Evolutionary conservation across 2,113 vertebrate species (phyloP), one percentile per base, ranked within the genome.

Genomic region (Archocentrus centrarchus): DNA sequence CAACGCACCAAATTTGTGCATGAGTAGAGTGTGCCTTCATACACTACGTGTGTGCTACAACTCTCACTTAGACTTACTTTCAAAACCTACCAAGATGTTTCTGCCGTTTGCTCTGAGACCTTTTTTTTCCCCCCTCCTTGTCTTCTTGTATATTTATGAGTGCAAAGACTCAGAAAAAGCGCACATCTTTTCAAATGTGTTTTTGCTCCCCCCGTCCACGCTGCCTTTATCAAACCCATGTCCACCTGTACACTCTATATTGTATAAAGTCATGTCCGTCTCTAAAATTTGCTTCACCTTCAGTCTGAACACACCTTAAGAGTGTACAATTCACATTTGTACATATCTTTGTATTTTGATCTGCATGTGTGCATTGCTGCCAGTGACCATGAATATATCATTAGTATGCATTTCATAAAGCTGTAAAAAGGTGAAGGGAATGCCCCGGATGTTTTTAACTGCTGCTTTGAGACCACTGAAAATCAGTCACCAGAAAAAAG

Each of bases 361-460:
- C 88, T 95, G 94, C 95, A 95, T 95, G 94, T 94, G 82, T 95
- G 92, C 91, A 93, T 91, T 93, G 88, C 87, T 93, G 91, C 90
- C 85, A 92, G 86, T 94, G 89, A 93, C 77, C 84, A 91, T 89
- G 87, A 90, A 89, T 88, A 91, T 92, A 90, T 86, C 83, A 63
- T 92, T 89, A 91, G 87, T 90, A 93, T 95, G 94, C 93, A 93
- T 95, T 95, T 94, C 88, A 81, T 90, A 93, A 91, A 89, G 83
- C 77, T 93, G 88, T 93, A 91, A 84, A 87, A 91, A 90, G 89
- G 81, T 83, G 83, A 91, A 90, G 77, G 88, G 76, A 85, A 80
- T 90, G 88, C 75, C 82, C 76, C 75, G 30, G 24, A 70, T 90
- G 81, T 88, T 87, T 91, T 82, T 93, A 79, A 89, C 79, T 80